Evolutionary conservation across 2,797 vertebrate genomes (phyloP).

Genomic region (Hylomyscus alleni): DNA sequence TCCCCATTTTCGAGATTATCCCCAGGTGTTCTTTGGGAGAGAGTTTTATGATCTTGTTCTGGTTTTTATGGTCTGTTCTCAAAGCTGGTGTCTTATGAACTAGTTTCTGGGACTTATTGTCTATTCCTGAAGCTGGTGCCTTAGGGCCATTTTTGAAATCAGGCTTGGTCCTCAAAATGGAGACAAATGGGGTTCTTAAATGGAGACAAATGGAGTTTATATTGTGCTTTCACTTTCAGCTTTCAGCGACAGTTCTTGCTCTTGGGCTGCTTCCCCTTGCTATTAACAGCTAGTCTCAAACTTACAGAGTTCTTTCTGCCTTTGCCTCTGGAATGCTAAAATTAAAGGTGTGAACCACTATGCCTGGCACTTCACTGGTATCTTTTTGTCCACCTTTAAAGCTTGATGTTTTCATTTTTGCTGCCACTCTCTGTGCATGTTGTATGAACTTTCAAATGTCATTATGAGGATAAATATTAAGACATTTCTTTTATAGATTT

Average conservation of each 20-base stretch:
- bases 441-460: background rate
- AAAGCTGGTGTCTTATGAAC: background rate
- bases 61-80: background rate
- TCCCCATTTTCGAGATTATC: background rate
- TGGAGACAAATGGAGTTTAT: background rate
- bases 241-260: too few relatives aligned
- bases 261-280: too few relatives aligned
- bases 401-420: background rate
- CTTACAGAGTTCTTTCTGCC: background rate
- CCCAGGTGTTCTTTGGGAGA: background rate
- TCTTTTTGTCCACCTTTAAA: background rate
- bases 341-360: background rate
- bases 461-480: background rate
- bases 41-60: background rate
- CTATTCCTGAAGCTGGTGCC: background rate
- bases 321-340: background rate
- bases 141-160: background rate
- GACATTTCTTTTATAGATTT: background rate
- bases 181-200: background rate
- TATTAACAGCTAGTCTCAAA: background rate
- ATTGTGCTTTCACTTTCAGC: background rate
- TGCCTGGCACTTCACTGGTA: rapidly evolving
- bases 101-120: background rate
- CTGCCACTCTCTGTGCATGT: background rate
- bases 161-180: background rate